Base-by-base conservation (phyloP, 2,797 vertebrate genomes). In the Enteromius trimaculatus region DNA sequence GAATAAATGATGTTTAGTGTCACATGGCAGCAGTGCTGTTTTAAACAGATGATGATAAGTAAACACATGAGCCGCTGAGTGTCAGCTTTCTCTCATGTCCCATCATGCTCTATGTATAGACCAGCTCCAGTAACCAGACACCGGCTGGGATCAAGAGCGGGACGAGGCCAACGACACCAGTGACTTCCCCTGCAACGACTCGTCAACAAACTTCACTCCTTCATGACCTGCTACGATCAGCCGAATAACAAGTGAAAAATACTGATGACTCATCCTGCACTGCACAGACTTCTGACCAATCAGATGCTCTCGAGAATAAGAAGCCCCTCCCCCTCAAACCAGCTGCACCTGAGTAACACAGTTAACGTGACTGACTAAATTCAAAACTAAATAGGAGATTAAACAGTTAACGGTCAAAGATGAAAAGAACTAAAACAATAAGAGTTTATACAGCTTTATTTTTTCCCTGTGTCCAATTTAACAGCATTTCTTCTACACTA, bases 81-180 rank as follows among this genome's bases (percentile, higher is more conserved):
- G 81, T 89, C 85, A 78, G 70, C 74, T 89, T 88, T 81, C 84
- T 81, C 31, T 76, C 64, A 39, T 51, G 58, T 82, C 69, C 76
- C 71, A 82, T 88, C 86, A 88, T 23, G 80, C 51, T 88, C 88
- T 93, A 92, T 92, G 86, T 93, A 88, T 94, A 94, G 92, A 90
- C 80, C 82, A 89, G 85, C 60, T 74, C 31, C 26, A 77, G 92
- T 89, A 93, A 94, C 88, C 84, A 80, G 91, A 94, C 85, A 65
- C 66, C 34, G 70, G 81, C 83, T 87, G 83, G 87, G 70, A 44
- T 37, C n/a, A 21, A 71, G 86, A 5, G 21, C 2, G 66, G 53
- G 71, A 79, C 23, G 29, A 72, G 49, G 77, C 21, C 29, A 78
- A 13, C 21, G 66, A 58, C 83, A 68, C 42, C 42, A 14, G 16